A percentile compares a stretch with the other conserved stretches of the same genome.
Evolutionary conservation across 2,797 vertebrate species (phyloP).

Genomic region (Eulemur mongoz): DNA sequence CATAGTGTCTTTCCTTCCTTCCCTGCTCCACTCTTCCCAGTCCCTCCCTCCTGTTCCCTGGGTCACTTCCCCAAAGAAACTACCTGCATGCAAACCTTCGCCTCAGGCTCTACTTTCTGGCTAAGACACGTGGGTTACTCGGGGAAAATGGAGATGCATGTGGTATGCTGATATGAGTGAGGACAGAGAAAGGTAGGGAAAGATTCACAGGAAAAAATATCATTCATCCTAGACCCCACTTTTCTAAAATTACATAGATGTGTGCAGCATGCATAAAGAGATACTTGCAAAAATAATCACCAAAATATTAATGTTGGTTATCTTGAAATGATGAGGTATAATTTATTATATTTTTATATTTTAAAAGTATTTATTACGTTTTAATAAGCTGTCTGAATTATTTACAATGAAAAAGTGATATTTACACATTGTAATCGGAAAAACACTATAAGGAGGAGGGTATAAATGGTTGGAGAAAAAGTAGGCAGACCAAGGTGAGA

Average conservation of each 20-base stretch:
- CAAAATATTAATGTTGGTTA: neutral
- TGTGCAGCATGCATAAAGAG: neutral
- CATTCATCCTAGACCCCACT: neutral
- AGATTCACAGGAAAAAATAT: neutral
- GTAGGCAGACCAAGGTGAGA: neutral
- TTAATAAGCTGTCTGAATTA: constrained; percentile 13
- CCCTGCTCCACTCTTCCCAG: neutral
- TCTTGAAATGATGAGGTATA: neutral
- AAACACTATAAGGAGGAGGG: neutral
- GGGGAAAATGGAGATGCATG: neutral
- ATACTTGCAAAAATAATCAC: neutral
- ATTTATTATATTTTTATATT: neutral
- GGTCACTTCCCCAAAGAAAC: neutral
- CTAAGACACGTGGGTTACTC: neutral
- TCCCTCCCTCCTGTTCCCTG: neutral
- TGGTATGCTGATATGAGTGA: neutral
- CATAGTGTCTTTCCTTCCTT: neutral
- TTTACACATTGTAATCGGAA: neutral
- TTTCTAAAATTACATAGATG: neutral
- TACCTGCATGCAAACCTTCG: neutral
- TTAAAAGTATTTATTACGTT: neutral
- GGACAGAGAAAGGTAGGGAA: neutral
- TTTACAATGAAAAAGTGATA: neutral
- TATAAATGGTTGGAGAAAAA: neutral
- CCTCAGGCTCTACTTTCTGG: neutral